These are phyloP conservation scores for Bombus ignitus DNA, from an alignment of 1,140 invertebrate genomes.

Conservation along the genomic window DNA sequence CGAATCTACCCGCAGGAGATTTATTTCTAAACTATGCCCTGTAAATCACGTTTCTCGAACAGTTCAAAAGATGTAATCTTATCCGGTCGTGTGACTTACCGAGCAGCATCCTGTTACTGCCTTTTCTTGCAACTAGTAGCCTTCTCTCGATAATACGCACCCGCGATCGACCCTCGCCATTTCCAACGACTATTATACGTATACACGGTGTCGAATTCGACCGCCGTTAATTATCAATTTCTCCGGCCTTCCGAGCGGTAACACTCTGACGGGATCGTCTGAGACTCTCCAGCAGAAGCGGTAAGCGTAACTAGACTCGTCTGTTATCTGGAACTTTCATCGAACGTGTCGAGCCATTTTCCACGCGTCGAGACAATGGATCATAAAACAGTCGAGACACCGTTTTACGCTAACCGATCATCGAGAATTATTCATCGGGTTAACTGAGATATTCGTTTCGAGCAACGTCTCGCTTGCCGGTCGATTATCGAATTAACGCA, in stretches of 20 bases:
- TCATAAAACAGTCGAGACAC: not conserved
- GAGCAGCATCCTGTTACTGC: not conserved
- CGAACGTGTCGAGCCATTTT: not conserved
- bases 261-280: not conserved
- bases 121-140: not conserved
- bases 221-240: not conserved
- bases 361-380: not conserved
- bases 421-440: not conserved
- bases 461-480: not conserved
- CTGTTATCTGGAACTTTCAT: not conserved
- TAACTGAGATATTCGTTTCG: not conserved
- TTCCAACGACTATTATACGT: not conserved
- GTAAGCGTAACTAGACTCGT: not conserved
- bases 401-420: not conserved
- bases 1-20: not conserved
- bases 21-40: not conserved
- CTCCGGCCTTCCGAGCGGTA: no score
- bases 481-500: slow-evolving; percentile 23
- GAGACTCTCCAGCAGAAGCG: no score
- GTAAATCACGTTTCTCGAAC: slow-evolving; percentile 7
- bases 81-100: slow-evolving; percentile 32
- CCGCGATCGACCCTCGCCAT: not conserved
- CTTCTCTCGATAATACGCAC: not conserved
- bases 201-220: not conserved
- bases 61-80: slow-evolving; percentile 34